These are phyloP conservation scores for Patella caerulea DNA, from an alignment of 2,888 invertebrate species.

Conservation along the genomic window DNA sequence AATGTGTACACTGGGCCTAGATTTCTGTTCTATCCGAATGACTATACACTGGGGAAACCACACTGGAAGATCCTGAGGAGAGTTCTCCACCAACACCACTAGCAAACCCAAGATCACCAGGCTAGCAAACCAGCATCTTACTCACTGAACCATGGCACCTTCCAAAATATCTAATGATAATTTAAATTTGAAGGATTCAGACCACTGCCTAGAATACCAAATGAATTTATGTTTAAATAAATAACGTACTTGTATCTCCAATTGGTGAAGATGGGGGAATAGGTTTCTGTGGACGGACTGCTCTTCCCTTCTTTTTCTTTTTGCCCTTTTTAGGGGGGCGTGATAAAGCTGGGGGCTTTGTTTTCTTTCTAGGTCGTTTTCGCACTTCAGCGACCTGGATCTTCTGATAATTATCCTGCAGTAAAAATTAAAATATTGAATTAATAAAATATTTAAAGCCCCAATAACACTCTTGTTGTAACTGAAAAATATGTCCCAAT, in stretches of 20 bases:
- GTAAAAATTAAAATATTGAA: constrained; percentile 2
- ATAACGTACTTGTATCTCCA: constrained; percentile 35
- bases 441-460: too few species aligned
- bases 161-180: neutral
- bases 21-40: too few species aligned
- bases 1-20: too few species aligned
- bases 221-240: neutral
- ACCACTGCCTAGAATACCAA: neutral
- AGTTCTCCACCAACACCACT: too few species aligned
- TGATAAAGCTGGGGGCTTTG: constrained; percentile 71
- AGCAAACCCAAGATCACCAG: too few species aligned
- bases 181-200: too few species aligned
- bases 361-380: constrained; percentile 76
- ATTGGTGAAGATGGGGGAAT: constrained; percentile 49
- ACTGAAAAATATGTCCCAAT: too few species aligned
- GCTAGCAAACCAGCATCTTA: neutral
- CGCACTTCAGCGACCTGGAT: constrained; percentile 81
- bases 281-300: constrained; percentile 70
- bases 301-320: constrained; percentile 76
- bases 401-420: constrained; percentile 85
- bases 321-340: constrained; percentile 74
- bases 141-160: neutral
- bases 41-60: too few species aligned
- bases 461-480: too few species aligned
- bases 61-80: too few species aligned